These are phyloP conservation scores for Hermatobates lingyangjiaoensis DNA, from an alignment of 1,140 invertebrate genomes.

Conservation along the genomic window DNA sequence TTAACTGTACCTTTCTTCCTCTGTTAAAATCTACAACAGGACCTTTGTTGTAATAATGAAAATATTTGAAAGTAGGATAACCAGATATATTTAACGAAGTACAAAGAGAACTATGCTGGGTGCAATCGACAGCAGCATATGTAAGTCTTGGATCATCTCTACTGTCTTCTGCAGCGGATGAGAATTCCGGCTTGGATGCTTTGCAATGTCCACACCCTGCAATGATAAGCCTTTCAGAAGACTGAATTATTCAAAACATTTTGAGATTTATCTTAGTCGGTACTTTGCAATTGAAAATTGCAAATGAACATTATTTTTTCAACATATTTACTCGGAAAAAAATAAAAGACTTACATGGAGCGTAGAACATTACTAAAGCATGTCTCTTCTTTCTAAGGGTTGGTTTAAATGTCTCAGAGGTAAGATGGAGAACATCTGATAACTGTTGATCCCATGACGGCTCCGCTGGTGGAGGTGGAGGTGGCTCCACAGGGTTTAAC, in stretches of 20 bases:
- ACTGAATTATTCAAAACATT: neutral
- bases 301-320: neutral
- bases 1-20: conserved; percentile 39
- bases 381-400: conserved; percentile 47
- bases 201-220: conserved; percentile 80
- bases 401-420: conserved; percentile 45
- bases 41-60: conserved; percentile 59
- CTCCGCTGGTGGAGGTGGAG: conserved; percentile 60
- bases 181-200: conserved; percentile 68
- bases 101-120: conserved; percentile 41
- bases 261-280: neutral
- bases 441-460: conserved; percentile 51
- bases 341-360: conserved; percentile 50
- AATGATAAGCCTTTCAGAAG: conserved; percentile 15
- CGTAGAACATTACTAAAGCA: conserved; percentile 76
- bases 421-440: conserved; percentile 54
- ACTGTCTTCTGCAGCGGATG: conserved; percentile 48
- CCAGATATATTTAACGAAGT: conserved; percentile 50
- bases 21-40: conserved; percentile 42
- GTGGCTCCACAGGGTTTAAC: conserved; percentile 61
- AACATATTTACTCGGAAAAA: neutral
- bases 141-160: conserved; percentile 50
- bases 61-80: conserved; percentile 76
- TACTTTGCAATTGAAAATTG: neutral
- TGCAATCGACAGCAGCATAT: conserved; percentile 73